These are phyloP conservation scores for Gorilla gorilla DNA, from an alignment of 2,113 vertebrate genomes.

Conservation along the genomic window DNA sequence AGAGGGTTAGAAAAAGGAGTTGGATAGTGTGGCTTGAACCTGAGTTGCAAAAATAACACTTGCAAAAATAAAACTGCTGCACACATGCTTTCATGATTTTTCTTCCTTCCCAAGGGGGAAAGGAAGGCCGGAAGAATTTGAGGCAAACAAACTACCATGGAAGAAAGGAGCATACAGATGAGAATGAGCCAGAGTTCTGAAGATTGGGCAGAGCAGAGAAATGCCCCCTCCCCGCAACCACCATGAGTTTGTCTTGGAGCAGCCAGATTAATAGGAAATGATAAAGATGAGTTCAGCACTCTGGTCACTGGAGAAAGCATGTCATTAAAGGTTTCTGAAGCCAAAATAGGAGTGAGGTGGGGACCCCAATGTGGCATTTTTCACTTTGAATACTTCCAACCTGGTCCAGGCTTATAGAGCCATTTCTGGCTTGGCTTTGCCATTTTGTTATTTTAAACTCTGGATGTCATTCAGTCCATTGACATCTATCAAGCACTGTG, in stretches of 20 bases:
- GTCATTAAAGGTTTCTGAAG: not conserved
- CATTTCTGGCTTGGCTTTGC: not conserved
- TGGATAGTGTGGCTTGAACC: not conserved
- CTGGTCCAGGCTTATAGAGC: not conserved
- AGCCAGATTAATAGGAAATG: not conserved
- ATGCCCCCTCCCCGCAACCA: no score
- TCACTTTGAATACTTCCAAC: not conserved
- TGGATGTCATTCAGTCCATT: rapidly evolving
- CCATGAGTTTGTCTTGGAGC: not conserved
- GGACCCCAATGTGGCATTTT: not conserved
- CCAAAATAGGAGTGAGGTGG: not conserved
- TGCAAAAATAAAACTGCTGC: not conserved
- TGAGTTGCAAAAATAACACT: not conserved
- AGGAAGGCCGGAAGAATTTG: not conserved
- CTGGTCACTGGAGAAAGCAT: not conserved
- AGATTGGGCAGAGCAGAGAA: no score
- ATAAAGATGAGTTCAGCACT: not conserved
- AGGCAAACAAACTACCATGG: not conserved
- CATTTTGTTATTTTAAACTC: not conserved
- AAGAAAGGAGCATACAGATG: not conserved
- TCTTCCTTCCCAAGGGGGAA: not conserved
- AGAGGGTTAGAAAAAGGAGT: not conserved
- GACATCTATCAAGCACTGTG: not conserved
- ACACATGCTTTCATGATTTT: rapidly evolving
- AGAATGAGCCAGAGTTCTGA: not conserved